Evolutionary conservation across 2,113 vertebrate species (phyloP).

Genomic region (Epinephelus cyanopodus): DNA sequence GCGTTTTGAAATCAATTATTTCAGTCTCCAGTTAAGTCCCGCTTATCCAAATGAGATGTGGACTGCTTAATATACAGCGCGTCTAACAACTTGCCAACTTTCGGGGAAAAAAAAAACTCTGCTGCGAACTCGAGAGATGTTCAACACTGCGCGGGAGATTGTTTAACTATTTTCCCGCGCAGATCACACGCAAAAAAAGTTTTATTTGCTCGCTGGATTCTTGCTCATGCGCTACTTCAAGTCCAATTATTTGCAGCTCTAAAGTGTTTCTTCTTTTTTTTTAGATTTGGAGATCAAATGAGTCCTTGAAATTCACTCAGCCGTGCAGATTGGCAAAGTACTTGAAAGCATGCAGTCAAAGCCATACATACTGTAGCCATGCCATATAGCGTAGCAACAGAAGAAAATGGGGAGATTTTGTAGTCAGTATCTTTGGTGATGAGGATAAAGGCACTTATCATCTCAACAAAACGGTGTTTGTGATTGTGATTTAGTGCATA

Average conservation of each 20-base stretch:
- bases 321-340: constrained; percentile 62
- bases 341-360: constrained; percentile 51
- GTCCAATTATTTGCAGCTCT: constrained; percentile 59
- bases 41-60: constrained; percentile 68
- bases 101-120: constrained; percentile 14
- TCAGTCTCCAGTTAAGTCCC: constrained; percentile 64
- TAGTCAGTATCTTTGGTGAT: constrained; percentile 53
- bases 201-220: constrained; percentile 29
- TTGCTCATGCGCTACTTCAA: constrained; percentile 35
- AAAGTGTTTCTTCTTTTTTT: constrained; percentile 36
- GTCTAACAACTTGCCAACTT: constrained; percentile 69
- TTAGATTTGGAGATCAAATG: constrained; percentile 70
- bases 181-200: constrained; percentile 18
- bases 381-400: constrained; percentile 53
- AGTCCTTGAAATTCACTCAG: constrained; percentile 70
- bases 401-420: constrained; percentile 27
- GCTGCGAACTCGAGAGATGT: constrained; percentile 53
- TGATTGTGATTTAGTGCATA: constrained; percentile 46
- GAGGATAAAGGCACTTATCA: constrained; percentile 50
- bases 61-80: constrained; percentile 50
- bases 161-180: constrained; percentile 53
- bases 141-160: constrained; percentile 56
- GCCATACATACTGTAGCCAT: constrained; percentile 51
- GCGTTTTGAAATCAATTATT: constrained; percentile 76
- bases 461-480: constrained; percentile 27